Evolutionary conservation across 2,113 vertebrate genomes (phyloP), one percentile per base, ranked within the genome.

Genomic region (Chaetodon trifascialis): DNA sequence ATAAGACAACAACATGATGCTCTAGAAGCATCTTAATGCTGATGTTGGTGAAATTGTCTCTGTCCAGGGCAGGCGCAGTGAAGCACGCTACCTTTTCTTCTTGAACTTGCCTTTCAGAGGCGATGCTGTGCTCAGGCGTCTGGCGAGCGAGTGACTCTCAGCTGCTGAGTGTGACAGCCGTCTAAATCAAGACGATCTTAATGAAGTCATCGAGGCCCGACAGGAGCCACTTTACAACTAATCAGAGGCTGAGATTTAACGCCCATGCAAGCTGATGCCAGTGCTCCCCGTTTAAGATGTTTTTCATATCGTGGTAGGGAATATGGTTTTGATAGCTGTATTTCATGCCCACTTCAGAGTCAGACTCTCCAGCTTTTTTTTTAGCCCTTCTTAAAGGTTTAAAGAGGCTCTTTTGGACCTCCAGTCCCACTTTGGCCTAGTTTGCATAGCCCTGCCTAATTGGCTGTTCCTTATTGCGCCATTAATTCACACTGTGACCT

Each of bases 51-150:
- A 82, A 82, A 70, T 78, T 79, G 73, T 90, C 10, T 64, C 72
- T 56, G 70, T 73, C 72, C 83, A 7, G 66, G 73, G 73, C 44
- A 44, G 74, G 36, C 73, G 73, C 40, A 68, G 74, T 73, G 70
- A 92, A 74, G 60, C 84, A 70, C 60, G 19, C 68, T 58, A 83
- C 52, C 82, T 85, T 86, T 85, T 89, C 89, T 91, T 88, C 93
- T 92, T 94, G 87, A 93, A 92, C 86, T 91, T 52, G 62, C 60
- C 69, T 91, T 93, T 90, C 86, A 85, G 78, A 86, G 87, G 82
- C 84, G 92, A 90, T 91, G 78, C 85, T 78, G 84, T 71, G 88
- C 49, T 8, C 80, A 76, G 84, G 85, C 88, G 83, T 81, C 80
- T 86, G 87, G 80, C 79, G 83, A 90, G 86, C 12, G 19, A 85